Percentiles rank a stretch among this genome's conserved stretches.
These are phyloP conservation scores for Clarias gariepinus DNA, from an alignment of 2,113 vertebrate species.

Conservation along the genomic window DNA sequence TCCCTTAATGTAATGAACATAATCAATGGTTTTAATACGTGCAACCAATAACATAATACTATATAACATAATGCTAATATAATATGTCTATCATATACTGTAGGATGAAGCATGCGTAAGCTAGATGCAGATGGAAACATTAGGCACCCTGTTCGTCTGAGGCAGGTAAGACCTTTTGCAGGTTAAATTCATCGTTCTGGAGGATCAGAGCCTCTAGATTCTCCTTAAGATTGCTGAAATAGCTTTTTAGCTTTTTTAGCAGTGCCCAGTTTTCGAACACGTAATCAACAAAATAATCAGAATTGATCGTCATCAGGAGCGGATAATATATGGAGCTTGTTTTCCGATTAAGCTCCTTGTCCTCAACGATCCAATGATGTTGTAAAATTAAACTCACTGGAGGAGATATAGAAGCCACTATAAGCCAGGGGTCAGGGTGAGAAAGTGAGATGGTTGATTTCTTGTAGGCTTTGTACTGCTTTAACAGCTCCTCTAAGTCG, in stretches of 20 bases:
- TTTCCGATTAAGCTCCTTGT: not conserved
- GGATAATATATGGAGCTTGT: too few species aligned
- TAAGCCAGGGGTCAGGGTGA: not conserved
- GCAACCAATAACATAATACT: too few species aligned
- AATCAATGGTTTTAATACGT: too few species aligned
- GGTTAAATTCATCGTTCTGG: not conserved
- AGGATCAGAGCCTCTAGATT: not conserved
- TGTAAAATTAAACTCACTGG: too few species aligned
- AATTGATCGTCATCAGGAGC: not conserved
- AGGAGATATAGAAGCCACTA: not conserved
- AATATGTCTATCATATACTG: not conserved
- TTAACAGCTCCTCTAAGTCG: not conserved
- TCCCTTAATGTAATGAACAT: too few species aligned
- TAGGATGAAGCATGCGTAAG: not conserved
- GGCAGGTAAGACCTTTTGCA: not conserved
- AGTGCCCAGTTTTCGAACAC: not conserved
- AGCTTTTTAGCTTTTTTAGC: not conserved
- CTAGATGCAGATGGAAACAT: not conserved
- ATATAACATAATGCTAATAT: too few species aligned
- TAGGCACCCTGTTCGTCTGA: not conserved
- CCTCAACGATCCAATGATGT: not conserved
- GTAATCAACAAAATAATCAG: not conserved
- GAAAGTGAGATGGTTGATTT: not conserved
- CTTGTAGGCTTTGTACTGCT: constrained; percentile 1
- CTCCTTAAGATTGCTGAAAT: not conserved